Conservation (phyloP, 2,797 vertebrate species). For the Scleropages formosus region DNA sequence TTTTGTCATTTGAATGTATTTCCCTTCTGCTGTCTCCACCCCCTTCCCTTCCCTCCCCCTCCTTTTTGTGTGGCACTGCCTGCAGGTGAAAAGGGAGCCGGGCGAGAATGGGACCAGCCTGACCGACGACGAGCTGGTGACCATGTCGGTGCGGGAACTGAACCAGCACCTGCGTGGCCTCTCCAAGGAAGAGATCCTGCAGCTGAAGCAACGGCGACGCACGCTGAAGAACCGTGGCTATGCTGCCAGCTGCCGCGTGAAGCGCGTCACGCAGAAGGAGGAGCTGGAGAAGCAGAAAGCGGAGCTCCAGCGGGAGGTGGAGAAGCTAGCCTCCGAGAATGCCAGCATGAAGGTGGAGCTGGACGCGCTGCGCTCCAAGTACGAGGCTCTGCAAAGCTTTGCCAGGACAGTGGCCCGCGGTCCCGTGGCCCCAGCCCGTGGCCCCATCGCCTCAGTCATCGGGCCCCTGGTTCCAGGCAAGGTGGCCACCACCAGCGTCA, state of each 20-base stretch:
- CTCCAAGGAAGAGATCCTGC: conserved; percentile 93
- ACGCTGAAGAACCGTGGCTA: conserved; percentile 97
- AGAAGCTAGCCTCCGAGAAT: conserved; percentile 93
- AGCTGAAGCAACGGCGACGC: conserved; percentile 94
- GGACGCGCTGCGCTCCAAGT: conserved; percentile 95
- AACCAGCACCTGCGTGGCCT: conserved; percentile 97
- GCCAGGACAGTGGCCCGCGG: conserved; percentile 95
- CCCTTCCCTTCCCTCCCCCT: not conserved
- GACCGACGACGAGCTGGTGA: conserved; percentile 97
- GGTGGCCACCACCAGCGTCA: conserved; percentile 96
- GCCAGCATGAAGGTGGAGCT: conserved; percentile 97
- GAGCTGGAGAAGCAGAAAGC: conserved; percentile 97
- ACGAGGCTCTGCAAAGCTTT: conserved; percentile 96
- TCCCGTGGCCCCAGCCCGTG: conserved; percentile 81
- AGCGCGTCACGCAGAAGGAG: conserved; percentile 96
- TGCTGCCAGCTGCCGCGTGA: conserved; percentile 94
- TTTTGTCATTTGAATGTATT: no score
- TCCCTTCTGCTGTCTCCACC: no score
- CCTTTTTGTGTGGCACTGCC: not conserved
- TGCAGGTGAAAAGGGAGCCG: conserved; percentile 96
- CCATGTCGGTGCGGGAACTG: conserved; percentile 96
- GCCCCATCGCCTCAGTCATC: conserved; percentile 80
- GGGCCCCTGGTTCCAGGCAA: conserved; percentile 90
- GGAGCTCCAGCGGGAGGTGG: conserved; percentile 93
- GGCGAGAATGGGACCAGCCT: conserved; percentile 98